Conservation (phyloP, 2,797 vertebrate species). For the Lagorchestes hirsutus region DNA sequence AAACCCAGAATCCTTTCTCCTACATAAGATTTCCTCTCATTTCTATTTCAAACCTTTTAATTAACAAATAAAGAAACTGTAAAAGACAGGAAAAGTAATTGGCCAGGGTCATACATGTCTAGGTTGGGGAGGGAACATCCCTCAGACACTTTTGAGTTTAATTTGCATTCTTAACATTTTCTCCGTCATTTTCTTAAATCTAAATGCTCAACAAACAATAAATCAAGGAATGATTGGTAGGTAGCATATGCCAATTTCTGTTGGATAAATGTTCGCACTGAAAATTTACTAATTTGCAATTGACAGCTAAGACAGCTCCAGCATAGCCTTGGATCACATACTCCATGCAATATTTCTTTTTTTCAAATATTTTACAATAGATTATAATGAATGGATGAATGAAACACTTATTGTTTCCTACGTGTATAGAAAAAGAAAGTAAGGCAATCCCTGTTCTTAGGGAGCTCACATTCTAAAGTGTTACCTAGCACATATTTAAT, state of each 20-base stretch:
- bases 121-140: too few relatives aligned
- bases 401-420: neutral
- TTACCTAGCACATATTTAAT: neutral
- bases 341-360: neutral
- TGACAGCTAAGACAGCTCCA: neutral
- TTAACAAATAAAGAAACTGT: neutral
- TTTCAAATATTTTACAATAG: neutral
- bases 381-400: neutral
- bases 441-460: neutral
- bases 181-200: neutral
- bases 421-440: neutral
- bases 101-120: neutral
- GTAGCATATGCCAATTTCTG: neutral
- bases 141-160: neutral
- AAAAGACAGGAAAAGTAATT: neutral
- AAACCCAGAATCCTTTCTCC: neutral
- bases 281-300: neutral
- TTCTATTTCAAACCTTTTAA: neutral
- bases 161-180: neutral
- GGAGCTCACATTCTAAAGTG: neutral
- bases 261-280: neutral
- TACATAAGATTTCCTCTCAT: neutral
- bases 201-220: neutral
- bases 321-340: neutral
- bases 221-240: neutral